Evolutionary conservation across 2,888 invertebrate species (phyloP), one percentile per base, ranked within the genome.

Genomic region (Polietes domitor): DNA sequence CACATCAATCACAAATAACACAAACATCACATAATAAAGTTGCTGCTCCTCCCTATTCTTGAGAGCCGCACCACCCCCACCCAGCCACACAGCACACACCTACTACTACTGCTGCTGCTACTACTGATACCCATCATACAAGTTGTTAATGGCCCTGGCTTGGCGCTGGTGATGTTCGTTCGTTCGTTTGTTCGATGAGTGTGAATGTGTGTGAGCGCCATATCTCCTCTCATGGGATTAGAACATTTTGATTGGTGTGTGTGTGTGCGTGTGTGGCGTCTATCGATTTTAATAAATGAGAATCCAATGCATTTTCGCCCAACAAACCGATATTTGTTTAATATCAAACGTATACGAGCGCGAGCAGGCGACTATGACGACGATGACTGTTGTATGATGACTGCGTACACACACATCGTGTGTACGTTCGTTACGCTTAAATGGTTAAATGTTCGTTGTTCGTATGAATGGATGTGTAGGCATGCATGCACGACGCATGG

Each of bases 371-470:
- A n/a, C n/a, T n/a, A 50, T 50, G 50, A 17, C 5, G n/a, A 50
- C 50, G 19, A 0, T n/a, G n/a, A 2, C 50, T 17, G 7, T 19
- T 50, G 50, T 10, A 53, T n/a, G n/a, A 4, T 50, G n/a, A 17
- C 21, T 7, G 21, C 53, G 21, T 50, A 21, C 53, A 21, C 5
- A 3, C 21, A 21, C 21, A 53, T 19, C 17, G 53, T 19, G 7
- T 21, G 53, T 24, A 1, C 3, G 9, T 17, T 77, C 63, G 77
- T 77, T 77, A 61, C 77, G 77, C 77, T 77, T 71, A 61, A 77
- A 32, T 71, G 63, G 50, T 68, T 65, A 15, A 17, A 12, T 47
- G 43, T 50, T 32, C 26, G 21, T 21, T 50, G 5, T 47, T 47
- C n/a, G 10, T 5, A n/a, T 47, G n/a, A 19, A 32, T 19, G 19